Conservation (phyloP, 2,113 vertebrate genomes). For the Varanus komodoensis region DNA sequence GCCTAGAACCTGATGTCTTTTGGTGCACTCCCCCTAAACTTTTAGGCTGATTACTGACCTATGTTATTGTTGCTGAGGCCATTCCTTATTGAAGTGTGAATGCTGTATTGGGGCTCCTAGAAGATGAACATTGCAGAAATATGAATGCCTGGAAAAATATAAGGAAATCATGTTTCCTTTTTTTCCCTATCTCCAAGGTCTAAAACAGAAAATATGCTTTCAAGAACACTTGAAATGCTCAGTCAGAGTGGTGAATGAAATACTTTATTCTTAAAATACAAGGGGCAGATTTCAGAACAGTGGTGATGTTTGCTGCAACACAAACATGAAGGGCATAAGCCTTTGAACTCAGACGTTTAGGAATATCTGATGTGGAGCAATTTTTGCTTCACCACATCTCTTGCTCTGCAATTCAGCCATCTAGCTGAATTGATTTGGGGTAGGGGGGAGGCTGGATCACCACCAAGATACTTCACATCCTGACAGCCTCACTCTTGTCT, state of each 20-base stretch:
- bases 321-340: too few relatives aligned
- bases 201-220: neutral
- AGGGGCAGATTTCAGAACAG: neutral
- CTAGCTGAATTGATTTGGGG: too few relatives aligned
- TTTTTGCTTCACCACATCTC: too few relatives aligned
- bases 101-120: neutral
- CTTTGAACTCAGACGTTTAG: too few relatives aligned
- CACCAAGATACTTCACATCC: too few relatives aligned
- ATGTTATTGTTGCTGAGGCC: neutral
- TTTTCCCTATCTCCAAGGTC: neutral
- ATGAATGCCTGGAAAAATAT: neutral
- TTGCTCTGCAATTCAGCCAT: too few relatives aligned
- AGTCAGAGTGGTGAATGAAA: neutral
- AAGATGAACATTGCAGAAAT: neutral
- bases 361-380: too few relatives aligned
- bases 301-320: neutral
- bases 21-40: too few relatives aligned
- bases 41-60: too few relatives aligned
- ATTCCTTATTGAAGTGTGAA: neutral
- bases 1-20: too few relatives aligned
- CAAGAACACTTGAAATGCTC: neutral
- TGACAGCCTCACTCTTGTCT: too few relatives aligned
- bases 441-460: too few relatives aligned
- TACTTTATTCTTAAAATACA: neutral
- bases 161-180: neutral